Evolutionary conservation across 2,113 vertebrate genomes (phyloP).

Genomic region (Morphnarchus princeps): DNA sequence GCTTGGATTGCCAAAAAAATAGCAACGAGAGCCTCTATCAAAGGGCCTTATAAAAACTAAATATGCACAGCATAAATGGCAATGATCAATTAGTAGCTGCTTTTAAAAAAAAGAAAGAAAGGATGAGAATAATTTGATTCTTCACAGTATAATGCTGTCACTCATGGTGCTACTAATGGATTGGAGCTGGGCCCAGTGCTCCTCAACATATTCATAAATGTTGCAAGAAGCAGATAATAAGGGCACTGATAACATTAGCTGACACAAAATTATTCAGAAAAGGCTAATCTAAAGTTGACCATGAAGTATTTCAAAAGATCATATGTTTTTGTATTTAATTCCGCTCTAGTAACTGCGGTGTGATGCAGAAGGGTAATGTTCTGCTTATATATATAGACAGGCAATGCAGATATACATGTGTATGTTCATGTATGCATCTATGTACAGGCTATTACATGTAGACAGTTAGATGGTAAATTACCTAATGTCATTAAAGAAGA

Average conservation of each 20-base stretch:
- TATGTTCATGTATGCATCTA: rapidly evolving
- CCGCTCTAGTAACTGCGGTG: not conserved
- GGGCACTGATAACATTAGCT: not conserved
- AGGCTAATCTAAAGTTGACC: not conserved
- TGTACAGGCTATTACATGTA: not conserved
- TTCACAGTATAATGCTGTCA: not conserved
- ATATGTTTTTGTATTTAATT: not conserved
- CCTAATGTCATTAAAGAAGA: not conserved
- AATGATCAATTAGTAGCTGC: not conserved
- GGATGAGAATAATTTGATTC: not conserved
- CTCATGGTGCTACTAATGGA: not conserved
- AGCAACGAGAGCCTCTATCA: not conserved
- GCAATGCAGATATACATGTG: not conserved
- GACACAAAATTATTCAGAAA: not conserved
- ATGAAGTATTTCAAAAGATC: not conserved
- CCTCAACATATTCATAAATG: not conserved
- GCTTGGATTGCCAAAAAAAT: not conserved
- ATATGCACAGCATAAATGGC: not conserved
- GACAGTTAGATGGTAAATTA: not conserved
- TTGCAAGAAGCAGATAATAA: not conserved
- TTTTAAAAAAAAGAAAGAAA: not conserved
- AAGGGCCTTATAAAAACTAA: not conserved
- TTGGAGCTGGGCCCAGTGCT: not conserved
- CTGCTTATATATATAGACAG: not conserved
- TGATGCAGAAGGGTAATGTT: not conserved